Percentiles rank a stretch among this genome's conserved stretches.
Evolutionary conservation across 2,113 vertebrate genomes (phyloP).

Genomic region (Sylvia atricapilla): DNA sequence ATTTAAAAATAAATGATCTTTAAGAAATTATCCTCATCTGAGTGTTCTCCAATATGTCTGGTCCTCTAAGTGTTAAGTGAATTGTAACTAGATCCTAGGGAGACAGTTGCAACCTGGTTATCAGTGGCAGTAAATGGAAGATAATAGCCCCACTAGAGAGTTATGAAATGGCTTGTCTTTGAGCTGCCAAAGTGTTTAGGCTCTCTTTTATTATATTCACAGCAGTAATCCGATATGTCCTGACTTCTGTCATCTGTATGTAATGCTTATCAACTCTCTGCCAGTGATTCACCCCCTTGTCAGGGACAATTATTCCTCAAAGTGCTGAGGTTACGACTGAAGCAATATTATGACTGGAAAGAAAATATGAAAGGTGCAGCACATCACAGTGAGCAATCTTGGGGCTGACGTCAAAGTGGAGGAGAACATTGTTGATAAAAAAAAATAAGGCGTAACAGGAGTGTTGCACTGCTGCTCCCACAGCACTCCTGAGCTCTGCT

Average conservation of each 20-base stretch:
- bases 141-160: constrained; percentile 86
- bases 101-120: constrained; percentile 84
- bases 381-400: constrained; percentile 65
- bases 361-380: constrained; percentile 72
- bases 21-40: constrained; percentile 51
- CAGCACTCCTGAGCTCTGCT: background rate
- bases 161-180: constrained; percentile 88
- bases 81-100: constrained; percentile 77
- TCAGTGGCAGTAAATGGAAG: constrained; percentile 88
- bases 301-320: constrained; percentile 95
- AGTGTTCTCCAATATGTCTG: constrained; percentile 56
- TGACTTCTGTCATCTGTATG: constrained; percentile 97
- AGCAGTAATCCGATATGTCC: constrained; percentile 99
- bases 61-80: constrained; percentile 79
- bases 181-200: constrained; percentile 90
- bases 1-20: constrained; percentile 71
- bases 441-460: background rate
- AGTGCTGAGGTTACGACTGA: constrained; percentile 83
- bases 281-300: constrained; percentile 97
- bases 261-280: constrained; percentile 97
- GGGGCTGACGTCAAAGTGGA: constrained; percentile 70
- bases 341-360: constrained; percentile 79
- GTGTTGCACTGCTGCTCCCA: background rate
- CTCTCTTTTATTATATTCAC: constrained; percentile 97
- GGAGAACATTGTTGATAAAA: constrained; percentile 42